Evolutionary conservation across 2,888 invertebrate species (phyloP).

Genomic region (Scaptomyza tumidula): DNA sequence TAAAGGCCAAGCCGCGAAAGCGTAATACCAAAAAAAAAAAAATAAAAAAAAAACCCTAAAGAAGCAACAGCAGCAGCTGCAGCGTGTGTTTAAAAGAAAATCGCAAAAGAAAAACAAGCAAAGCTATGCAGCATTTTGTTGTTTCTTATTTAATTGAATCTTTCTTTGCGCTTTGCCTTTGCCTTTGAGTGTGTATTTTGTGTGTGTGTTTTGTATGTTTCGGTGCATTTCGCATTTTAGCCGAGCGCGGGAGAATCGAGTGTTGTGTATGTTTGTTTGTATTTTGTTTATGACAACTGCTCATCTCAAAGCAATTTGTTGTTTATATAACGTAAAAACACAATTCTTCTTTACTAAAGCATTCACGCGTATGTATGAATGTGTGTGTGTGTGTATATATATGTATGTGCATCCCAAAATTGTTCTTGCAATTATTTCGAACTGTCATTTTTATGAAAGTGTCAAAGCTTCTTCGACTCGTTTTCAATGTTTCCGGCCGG

Average conservation of each 20-base stretch:
- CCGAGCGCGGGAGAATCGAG: conserved; percentile 40
- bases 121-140: conserved; percentile 22
- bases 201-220: conserved; percentile 22
- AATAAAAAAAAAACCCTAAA: conserved; percentile 24
- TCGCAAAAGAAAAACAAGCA: conserved; percentile 35
- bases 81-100: conserved; percentile 31
- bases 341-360: conserved; percentile 8
- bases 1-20: conserved; percentile 56
- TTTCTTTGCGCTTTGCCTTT: background rate
- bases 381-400: background rate
- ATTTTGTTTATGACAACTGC: conserved; percentile 54
- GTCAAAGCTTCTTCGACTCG: background rate
- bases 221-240: conserved; percentile 26
- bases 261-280: conserved; percentile 24
- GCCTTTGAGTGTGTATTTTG: background rate
- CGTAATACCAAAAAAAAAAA: conserved; percentile 51
- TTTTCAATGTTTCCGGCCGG: conserved; percentile 17
- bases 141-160: conserved; percentile 25
- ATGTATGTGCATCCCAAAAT: background rate
- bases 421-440: conserved; percentile 1
- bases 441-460: background rate
- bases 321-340: conserved; percentile 53
- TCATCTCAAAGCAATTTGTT: conserved; percentile 33
- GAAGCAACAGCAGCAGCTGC: conserved; percentile 59
- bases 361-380: background rate